These are phyloP conservation scores for Sebastes jordani DNA, from an alignment of 2,797 vertebrate species.

Conservation along the genomic window DNA sequence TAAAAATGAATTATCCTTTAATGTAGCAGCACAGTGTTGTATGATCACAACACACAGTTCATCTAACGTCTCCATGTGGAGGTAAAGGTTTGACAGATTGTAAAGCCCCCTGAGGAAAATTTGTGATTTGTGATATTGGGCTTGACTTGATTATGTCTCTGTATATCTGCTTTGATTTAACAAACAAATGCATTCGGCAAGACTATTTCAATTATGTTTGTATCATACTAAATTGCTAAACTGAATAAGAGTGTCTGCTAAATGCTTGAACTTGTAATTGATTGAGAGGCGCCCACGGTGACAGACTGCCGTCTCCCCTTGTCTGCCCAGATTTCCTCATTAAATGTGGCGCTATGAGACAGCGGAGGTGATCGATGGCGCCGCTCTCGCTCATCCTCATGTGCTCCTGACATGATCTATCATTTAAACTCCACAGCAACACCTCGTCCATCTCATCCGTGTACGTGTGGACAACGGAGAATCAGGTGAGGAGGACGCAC, in stretches of 20 bases:
- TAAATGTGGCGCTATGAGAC: conserved; percentile 41
- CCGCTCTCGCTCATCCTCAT: conserved; percentile 24
- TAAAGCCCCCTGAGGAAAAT: no score
- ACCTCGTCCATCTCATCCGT: conserved; percentile 1
- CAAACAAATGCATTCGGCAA: neutral
- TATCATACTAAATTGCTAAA: neutral
- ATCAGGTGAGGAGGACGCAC: neutral
- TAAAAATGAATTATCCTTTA: neutral
- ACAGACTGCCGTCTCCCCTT: conserved; percentile 32
- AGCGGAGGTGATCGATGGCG: conserved; percentile 50
- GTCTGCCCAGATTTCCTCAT: conserved; percentile 59
- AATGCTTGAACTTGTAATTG: neutral
- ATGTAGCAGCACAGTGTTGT: neutral
- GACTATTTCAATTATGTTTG: neutral
- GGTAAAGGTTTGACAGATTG: neutral
- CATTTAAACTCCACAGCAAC: neutral
- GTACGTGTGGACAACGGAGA: neutral
- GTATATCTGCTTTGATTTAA: neutral
- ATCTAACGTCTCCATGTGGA: neutral
- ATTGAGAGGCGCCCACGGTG: conserved; percentile 39
- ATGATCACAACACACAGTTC: neutral
- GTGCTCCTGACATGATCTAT: conserved; percentile 42
- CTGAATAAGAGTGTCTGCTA: neutral
- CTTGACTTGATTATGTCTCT: no score
- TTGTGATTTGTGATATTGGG: no score